Base-by-base conservation (phyloP, 2,797 vertebrate genomes). In the Myotis findleyi region DNA sequence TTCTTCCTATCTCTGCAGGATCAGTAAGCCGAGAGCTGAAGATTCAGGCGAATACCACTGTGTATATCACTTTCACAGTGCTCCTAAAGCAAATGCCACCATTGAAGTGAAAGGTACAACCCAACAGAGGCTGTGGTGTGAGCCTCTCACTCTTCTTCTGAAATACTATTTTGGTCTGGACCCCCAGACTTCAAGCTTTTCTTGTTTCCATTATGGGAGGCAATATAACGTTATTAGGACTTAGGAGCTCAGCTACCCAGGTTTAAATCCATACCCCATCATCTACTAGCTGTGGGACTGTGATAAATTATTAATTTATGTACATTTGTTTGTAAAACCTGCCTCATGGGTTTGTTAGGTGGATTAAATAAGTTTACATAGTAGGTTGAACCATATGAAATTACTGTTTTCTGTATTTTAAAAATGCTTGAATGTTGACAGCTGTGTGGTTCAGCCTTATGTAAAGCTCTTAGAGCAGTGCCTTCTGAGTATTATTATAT, bases 11-110 rank as follows among this genome's bases (percentile, higher is more conserved):
- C 97, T 95, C 97, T 98, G 85, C 98, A 99, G 99, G 98, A 99
- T 99, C 96, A 83, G 3, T 93, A 99, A 99, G 98, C 98, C 99
- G 55, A 99, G 99, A 97, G 99, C 99, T 30, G 99, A 99, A 2
- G 99, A 99, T 97, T 99, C 99, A 16, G 99, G 99, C 72, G 99
- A 99, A 97, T 99, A 99, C 98, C 98, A 99, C 98, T 99, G 99
- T 53, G 99, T 99, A 88, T 99, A 99, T 98, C 99, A 99, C 91
- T 99, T 99, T 97, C 93, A 98, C 81, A 98, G 97, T 95, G 99
- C 99, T 81, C 99, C 99, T 44, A 98, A 99, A 96, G 99, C 99
- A 98, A 99, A 99, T 44, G 99, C 99, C 89, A 99, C 99, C 96
- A 99, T 99, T 96, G 99, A 99, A 98, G 99, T 99, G 79, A 99